Base-by-base conservation (phyloP, 92 coral and sea anemone species). In the Epizoanthus scotinus region DNA sequence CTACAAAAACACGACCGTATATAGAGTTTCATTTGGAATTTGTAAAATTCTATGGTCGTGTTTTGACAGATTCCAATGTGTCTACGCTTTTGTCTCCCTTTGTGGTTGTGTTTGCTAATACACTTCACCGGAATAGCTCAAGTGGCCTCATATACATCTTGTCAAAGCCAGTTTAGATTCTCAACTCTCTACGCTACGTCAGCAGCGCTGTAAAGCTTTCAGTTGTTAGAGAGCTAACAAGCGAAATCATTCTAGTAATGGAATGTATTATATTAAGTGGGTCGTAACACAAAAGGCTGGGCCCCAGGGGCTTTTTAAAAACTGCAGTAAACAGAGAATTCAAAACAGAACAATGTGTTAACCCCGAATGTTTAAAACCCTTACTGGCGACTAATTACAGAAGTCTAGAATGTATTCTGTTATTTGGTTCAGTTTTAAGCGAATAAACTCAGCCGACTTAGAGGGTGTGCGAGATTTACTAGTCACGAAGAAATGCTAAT, bases 11-110 rank as follows among this genome's bases (percentile, higher is more conserved):
- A 19, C 44, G 10, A 27, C 57, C 21, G 59, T 19, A 64, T 56
- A 55, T 55, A 73, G 79, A 18, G 61, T 73, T 73, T 73, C 79
- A 2, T 73, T 34, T 19, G 52, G 47, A 34, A 57, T 57, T 20
- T 29, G 61, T 28, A 73, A 57, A 27, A 53, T 22, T 69, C 34
- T 20, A 9, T 57, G 31, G 44, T 69, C 20, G 24, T 69, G 74
- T 71, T 71, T 71, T 71, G 61, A 71, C 61, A 71, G 78, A 71
- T 52, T 71, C 62, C 78, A 52, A 71, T 52, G 62, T 19, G 24
- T 24, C 19, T 40, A 71, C 0, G 59, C 40, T 3, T 21, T 71
- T 50, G 14, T 49, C 29, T 21, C 42, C n/a, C 18, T 50, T 53
- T 53, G 78, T 52, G 24, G 18, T 6, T 13, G 22, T 73, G 79